phyloP scores from a whole-genome alignment of 2,797 vertebrate species.

The Nothura maculosa region DNA sequence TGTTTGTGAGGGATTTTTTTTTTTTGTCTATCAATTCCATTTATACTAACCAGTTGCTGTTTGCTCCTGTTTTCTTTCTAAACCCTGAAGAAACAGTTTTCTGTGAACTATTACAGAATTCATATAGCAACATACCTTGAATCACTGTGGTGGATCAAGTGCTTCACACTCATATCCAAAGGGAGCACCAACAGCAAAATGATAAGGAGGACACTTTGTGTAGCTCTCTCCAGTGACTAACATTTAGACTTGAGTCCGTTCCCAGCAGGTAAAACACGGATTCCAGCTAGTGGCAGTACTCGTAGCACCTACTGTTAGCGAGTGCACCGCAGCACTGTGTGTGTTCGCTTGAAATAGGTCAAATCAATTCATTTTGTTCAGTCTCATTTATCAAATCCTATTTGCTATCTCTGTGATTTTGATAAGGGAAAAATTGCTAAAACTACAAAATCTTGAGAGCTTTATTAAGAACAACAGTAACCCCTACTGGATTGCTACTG shows the following conservation, averaged over 20 bases:
- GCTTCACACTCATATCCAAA: not conserved
- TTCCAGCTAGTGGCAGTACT: constrained; percentile 38
- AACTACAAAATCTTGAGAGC: constrained; percentile 80
- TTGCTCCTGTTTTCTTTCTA: not conserved
- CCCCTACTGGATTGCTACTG: constrained; percentile 78
- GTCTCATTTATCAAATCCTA: constrained; percentile 60
- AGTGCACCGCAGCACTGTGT: not conserved
- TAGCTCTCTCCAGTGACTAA: constrained; percentile 1
- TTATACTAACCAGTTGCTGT: not conserved
- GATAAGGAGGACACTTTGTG: not conserved
- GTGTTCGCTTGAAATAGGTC: not conserved
- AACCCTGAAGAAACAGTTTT: not conserved
- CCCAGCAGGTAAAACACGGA: not conserved
- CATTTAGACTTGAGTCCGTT: not conserved
- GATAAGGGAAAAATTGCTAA: constrained; percentile 76
- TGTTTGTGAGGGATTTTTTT: not conserved
- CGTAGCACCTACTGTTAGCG: constrained; percentile 9
- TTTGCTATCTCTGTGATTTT: constrained; percentile 79
- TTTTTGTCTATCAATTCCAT: not conserved
- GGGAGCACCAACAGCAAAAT: not conserved
- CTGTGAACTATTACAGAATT: not conserved
- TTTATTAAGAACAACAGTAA: constrained; percentile 79
- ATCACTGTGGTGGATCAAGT: not conserved
- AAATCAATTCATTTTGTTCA: not conserved
- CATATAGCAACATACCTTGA: not conserved